Percentiles rank a stretch among this genome's conserved stretches.
Conservation (phyloP, 2,888 invertebrate genomes). For the Cynaeus angustus region DNA sequence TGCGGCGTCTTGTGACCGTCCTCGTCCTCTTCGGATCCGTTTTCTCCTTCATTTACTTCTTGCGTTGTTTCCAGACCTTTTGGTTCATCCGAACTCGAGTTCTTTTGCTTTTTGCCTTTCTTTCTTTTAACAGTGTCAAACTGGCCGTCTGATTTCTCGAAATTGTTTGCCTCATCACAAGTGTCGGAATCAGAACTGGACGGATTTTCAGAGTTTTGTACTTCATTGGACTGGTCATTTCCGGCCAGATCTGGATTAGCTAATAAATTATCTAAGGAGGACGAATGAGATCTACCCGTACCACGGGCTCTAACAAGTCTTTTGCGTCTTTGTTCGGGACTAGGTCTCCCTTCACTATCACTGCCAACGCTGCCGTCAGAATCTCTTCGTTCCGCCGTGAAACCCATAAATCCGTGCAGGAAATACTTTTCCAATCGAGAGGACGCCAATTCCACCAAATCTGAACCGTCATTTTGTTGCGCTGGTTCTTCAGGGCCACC, state of each 20-base stretch:
- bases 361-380: constrained; percentile 92
- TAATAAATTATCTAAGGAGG: constrained; percentile 85
- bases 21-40: constrained; percentile 78
- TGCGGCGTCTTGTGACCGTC: constrained; percentile 81
- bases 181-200: constrained; percentile 84
- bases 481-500: constrained; percentile 74
- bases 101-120: constrained; percentile 82
- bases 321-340: constrained; percentile 90
- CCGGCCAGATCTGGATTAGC: constrained; percentile 75
- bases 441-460: constrained; percentile 85
- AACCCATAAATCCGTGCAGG: constrained; percentile 88
- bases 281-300: constrained; percentile 87
- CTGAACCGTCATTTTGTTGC: constrained; percentile 68
- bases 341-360: constrained; percentile 91
- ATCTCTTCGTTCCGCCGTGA: constrained; percentile 83
- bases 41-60: constrained; percentile 75
- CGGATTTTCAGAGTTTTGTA: constrained; percentile 75
- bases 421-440: constrained; percentile 93
- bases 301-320: constrained; percentile 87
- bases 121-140: constrained; percentile 90
- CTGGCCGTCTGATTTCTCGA: constrained; percentile 83
- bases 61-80: constrained; percentile 79
- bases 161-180: constrained; percentile 78
- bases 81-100: constrained; percentile 76
- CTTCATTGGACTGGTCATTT: constrained; percentile 66